These are phyloP conservation scores for Pangasianodon hypophthalmus DNA, from an alignment of 2,113 vertebrate genomes.

Conservation along the genomic window DNA sequence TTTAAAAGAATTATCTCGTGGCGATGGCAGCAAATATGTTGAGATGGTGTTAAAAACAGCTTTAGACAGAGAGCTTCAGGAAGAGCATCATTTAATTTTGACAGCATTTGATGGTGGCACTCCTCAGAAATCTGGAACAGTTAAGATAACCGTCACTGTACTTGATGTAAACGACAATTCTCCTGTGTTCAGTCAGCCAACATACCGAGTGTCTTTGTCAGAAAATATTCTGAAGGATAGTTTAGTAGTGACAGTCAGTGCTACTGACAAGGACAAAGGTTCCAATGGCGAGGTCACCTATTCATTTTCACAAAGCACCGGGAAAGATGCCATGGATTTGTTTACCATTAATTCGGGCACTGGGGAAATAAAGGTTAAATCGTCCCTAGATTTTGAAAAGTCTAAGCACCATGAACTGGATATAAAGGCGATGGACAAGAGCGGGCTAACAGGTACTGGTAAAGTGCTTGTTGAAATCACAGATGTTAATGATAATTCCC, in stretches of 20 bases:
- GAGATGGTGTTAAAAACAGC: constrained; percentile 61
- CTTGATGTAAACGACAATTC: constrained; percentile 74
- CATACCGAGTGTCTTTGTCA: constrained; percentile 62
- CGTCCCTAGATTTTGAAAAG: constrained; percentile 78
- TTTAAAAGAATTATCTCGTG: constrained; percentile 58
- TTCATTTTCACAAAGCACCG: constrained; percentile 50
- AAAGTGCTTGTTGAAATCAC: constrained; percentile 77
- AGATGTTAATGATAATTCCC: constrained; percentile 63
- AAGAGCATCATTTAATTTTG: constrained; percentile 51
- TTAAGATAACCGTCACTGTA: constrained; percentile 61
- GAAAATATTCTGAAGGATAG: constrained; percentile 66
- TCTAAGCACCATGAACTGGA: constrained; percentile 68
- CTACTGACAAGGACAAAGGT: constrained; percentile 71
- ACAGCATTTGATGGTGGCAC: constrained; percentile 63
- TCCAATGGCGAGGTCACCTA: constrained; percentile 61
- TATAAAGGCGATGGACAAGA: constrained; percentile 77
- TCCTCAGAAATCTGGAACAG: constrained; percentile 58
- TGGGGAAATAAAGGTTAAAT: constrained; percentile 75
- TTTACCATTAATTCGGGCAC: constrained; percentile 68
- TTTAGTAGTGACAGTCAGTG: constrained; percentile 62
- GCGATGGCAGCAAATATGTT: constrained; percentile 59
- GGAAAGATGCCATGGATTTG: constrained; percentile 31
- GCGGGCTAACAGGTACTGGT: constrained; percentile 67
- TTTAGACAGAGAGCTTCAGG: constrained; percentile 63
- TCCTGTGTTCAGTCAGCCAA: constrained; percentile 59